Conservation (phyloP, 2,113 vertebrate species). For the Pseudorectes ferrugineus region DNA sequence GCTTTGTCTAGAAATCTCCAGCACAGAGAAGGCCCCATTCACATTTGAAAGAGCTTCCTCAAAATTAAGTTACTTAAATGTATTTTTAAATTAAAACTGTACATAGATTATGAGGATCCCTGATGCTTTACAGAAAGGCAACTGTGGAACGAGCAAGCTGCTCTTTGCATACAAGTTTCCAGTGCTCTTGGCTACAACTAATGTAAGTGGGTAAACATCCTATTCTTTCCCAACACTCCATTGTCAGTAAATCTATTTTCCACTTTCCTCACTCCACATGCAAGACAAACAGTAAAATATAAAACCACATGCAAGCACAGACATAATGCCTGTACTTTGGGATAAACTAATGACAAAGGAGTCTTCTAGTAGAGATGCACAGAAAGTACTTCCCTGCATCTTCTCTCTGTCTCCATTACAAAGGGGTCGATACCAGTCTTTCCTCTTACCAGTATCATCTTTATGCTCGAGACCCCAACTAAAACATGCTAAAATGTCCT, state of each 20-base stretch:
- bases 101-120: not conserved
- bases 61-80: not conserved
- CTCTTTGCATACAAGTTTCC: not conserved
- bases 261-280: not conserved
- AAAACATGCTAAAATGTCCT: not conserved
- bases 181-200: constrained; percentile 12
- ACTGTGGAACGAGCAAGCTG: not conserved
- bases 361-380: not conserved
- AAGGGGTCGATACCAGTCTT: rapidly evolving
- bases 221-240: not conserved
- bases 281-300: constrained; percentile 12
- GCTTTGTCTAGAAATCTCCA: not conserved
- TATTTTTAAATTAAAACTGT: not conserved
- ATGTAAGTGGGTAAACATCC: not conserved
- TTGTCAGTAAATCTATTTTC: constrained; percentile 41
- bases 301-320: not conserved
- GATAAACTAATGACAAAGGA: not conserved
- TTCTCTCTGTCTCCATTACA: not conserved
- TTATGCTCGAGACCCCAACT: not conserved
- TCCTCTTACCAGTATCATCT: not conserved
- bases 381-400: not conserved
- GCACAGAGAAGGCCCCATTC: not conserved
- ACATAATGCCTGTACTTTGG: not conserved
- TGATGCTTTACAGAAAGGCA: not conserved
- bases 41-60: not conserved